Conservation (phyloP, 1,140 invertebrate species). For the Temnothorax curvispinosus region DNA sequence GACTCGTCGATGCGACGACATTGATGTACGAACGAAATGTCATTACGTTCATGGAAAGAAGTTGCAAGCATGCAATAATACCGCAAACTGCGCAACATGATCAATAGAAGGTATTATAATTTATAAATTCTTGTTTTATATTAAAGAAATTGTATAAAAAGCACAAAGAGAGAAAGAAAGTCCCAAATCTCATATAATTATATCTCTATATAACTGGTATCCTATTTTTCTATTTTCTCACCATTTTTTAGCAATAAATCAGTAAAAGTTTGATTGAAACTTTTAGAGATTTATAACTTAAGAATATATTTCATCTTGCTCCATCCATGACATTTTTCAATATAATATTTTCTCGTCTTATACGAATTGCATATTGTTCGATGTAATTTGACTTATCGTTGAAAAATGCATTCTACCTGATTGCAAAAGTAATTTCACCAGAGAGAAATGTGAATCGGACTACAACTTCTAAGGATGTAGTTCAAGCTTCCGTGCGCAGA, state of each 20-base stretch:
- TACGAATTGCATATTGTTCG: neutral
- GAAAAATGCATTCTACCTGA: neutral
- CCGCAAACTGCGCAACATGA: neutral
- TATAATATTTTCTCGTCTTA: neutral
- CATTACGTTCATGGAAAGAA: neutral
- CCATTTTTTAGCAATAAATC: neutral
- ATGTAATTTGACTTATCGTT: neutral
- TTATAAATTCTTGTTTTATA: neutral
- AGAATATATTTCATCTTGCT: neutral
- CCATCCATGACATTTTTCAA: neutral
- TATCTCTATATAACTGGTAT: neutral
- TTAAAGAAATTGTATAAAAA: neutral
- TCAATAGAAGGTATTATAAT: neutral
- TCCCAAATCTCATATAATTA: neutral
- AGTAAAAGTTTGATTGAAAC: neutral
- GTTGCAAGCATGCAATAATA: no score
- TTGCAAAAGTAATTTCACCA: constrained; percentile 12
- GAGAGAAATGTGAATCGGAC: constrained; percentile 10
- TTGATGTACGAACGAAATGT: neutral
- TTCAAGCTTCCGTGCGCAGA: constrained; percentile 25
- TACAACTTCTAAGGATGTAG: neutral
- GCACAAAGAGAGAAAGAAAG: neutral
- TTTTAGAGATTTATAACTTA: neutral
- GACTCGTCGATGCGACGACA: neutral
- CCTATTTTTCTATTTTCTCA: neutral